These are phyloP conservation scores for Koerneria pararmatus DNA, from an alignment of 2,888 invertebrate genomes.

Conservation along the genomic window DNA sequence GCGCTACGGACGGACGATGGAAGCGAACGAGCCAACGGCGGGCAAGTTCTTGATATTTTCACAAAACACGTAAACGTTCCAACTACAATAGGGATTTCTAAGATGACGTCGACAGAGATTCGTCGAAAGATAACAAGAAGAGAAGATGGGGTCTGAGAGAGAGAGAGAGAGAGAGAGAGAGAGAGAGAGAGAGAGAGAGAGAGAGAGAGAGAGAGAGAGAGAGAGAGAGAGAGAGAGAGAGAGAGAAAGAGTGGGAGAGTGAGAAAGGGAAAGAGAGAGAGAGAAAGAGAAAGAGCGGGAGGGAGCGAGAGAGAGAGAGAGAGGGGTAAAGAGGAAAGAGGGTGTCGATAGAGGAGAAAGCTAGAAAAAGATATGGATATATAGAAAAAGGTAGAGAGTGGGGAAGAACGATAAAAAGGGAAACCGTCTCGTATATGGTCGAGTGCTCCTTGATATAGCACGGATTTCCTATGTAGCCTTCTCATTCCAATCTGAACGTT, in stretches of 20 bases:
- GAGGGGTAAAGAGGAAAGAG: background rate
- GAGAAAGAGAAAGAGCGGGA: background rate
- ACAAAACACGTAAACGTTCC: no score
- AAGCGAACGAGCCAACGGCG: no score
- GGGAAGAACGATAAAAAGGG: background rate
- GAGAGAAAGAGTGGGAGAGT: background rate
- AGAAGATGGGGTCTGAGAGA: no score
- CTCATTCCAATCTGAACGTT: no score
- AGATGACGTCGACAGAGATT: no score
- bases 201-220: slow-evolving; percentile 1
- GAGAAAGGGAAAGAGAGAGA: background rate
- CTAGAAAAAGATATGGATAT: background rate
- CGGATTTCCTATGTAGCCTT: no score
- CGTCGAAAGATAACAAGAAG: no score
- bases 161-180: no score
- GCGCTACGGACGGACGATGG: no score
- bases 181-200: background rate
- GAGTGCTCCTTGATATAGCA: background rate
- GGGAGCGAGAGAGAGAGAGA: background rate
- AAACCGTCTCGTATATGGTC: no score
- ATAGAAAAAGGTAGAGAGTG: background rate
- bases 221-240: background rate
- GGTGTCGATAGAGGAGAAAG: background rate
- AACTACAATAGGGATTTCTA: no score
- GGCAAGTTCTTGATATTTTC: no score